Base-by-base conservation (phyloP, 30 jellyfish, hydroid and myxozoan species). In the Aurelia sp. region DNA sequence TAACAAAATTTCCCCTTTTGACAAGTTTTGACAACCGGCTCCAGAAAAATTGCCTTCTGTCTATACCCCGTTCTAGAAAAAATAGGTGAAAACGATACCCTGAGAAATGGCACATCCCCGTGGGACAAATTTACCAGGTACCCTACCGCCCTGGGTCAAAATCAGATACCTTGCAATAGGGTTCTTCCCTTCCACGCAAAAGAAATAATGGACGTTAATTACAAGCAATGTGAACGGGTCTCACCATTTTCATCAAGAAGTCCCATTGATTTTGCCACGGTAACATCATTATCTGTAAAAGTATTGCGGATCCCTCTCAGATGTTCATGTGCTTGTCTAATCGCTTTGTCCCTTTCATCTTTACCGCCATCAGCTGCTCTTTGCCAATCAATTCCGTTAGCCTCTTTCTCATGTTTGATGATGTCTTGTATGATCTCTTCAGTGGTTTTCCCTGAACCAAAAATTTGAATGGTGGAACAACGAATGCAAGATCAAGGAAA, bases 211-310 rank as follows among this genome's bases (percentile, higher is more conserved):
- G 21, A 18, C 2, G 51, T 7, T 40, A 8, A 5, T 40, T 8
- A 8, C 51, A 40, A 40, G 13, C 13, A 44, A 44, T 10, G 13
- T 44, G 3, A 44, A 44, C 13, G 55, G 15, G 17, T 40, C 79
- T 51, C 51, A 78, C 89, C 89, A 13, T 78, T 78, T 44, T 44
- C 62, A 52, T 78, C 89, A 21, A 78, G 89, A 12, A 78, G 89
- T 12, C 89, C 89, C 89, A 78, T 63, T 61, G 89, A 78, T 47
- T 78, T 78, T 12, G 89, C 89, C 18, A 62, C 51, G 27, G 35
- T 40, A 11, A 78, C 89, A 11, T 78, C 80, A 41, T 40, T 20
- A 47, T 35, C 53, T 55, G 61, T 78, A 61, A 78, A 55, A 9
- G 77, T 15, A 23, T 44, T 78, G 31, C 79, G 57, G 37, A 78